Evolutionary conservation across 2,888 invertebrate species (phyloP).

Genomic region (Dimorphilus gyrociliatus): DNA sequence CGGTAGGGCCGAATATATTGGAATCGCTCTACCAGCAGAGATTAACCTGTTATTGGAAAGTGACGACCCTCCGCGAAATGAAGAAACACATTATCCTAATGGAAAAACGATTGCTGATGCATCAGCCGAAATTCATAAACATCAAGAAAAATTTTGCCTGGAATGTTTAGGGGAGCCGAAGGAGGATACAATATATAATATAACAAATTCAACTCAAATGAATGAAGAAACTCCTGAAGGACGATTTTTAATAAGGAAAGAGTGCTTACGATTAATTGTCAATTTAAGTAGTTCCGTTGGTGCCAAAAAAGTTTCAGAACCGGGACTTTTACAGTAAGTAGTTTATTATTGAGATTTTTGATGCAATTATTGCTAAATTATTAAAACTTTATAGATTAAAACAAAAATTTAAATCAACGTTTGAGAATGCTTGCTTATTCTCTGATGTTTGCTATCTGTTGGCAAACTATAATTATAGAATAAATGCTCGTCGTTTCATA

Average conservation of each 20-base stretch:
- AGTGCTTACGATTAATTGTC: slow-evolving; percentile 54
- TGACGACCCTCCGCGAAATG: slow-evolving; percentile 21
- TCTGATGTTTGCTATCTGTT: slow-evolving; percentile 71
- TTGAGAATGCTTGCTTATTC: slow-evolving; percentile 71
- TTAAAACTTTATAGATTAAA: slow-evolving; percentile 34
- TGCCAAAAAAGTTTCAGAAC: slow-evolving; percentile 61
- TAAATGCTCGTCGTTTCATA: slow-evolving; percentile 65
- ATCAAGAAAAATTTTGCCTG: too few relatives aligned
- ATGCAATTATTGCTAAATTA: background rate
- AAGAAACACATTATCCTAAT: slow-evolving; percentile 4
- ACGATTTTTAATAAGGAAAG: slow-evolving; percentile 39
- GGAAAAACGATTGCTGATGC: too few relatives aligned
- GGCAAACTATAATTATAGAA: slow-evolving; percentile 59
- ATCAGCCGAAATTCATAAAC: too few relatives aligned
- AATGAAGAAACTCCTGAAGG: slow-evolving; percentile 12
- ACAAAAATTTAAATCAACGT: slow-evolving; percentile 43
- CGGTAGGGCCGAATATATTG: slow-evolving; percentile 40
- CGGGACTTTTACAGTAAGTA: slow-evolving; percentile 51
- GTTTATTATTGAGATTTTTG: too few relatives aligned
- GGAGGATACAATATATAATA: too few relatives aligned
- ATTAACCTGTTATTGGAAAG: slow-evolving; percentile 52
- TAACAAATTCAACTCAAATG: too few relatives aligned
- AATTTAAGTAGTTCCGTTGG: slow-evolving; percentile 62
- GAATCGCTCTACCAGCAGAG: slow-evolving; percentile 55
- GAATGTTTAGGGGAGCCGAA: too few relatives aligned